Evolutionary conservation across 1,140 invertebrate genomes (phyloP), one percentile per base, ranked within the genome.

Genomic region (Rhopalosiphum maidis): DNA sequence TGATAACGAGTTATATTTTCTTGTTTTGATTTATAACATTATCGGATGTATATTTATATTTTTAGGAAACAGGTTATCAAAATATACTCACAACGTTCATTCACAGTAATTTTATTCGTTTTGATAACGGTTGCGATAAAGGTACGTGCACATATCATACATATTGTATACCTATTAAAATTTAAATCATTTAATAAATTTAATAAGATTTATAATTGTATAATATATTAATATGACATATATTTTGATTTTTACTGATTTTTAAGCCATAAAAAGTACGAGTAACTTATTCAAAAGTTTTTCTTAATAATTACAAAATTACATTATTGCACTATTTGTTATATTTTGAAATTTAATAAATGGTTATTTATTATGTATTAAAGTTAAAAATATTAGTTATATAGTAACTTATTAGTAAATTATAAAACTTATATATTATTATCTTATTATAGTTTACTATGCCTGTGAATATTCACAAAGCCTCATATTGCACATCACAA

Each of bases 1-100:
- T 41, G 82, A 83, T 83, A 83, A 41, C 37, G 82, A 83, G 82
- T 83, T 83, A 41, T 83, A 41, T 41, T 83, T 83, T 83, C 82
- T 83, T 37, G n/a, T 83, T 41, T 83, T 83, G n/a, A 83, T 83
- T 83, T 37, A 41, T 83, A 41, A 83, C 22, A 83, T 83, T 82
- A 82, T 82, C 35, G 35, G 11, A 82, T 37, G 77, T 7, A 22
- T 82, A 82, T 37, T 35, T 35, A 37, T 60, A 60, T 22, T n/a
- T 37, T 35, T 22, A 82, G 21, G 18, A 82, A 82, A 82, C 77
- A 82, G 77, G 77, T 82, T 82, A 82, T 77, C 48, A 51, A 51
- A n/a, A 35, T 18, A 35, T 55, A 77, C 18, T 35, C 68, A 77
- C 68, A 77, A n/a, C 30, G 15, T 82, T 82, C 21, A 68, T 68